Evolutionary conservation across 1,140 invertebrate species (phyloP).

Genomic region (Zaprionus gabonicus): DNA sequence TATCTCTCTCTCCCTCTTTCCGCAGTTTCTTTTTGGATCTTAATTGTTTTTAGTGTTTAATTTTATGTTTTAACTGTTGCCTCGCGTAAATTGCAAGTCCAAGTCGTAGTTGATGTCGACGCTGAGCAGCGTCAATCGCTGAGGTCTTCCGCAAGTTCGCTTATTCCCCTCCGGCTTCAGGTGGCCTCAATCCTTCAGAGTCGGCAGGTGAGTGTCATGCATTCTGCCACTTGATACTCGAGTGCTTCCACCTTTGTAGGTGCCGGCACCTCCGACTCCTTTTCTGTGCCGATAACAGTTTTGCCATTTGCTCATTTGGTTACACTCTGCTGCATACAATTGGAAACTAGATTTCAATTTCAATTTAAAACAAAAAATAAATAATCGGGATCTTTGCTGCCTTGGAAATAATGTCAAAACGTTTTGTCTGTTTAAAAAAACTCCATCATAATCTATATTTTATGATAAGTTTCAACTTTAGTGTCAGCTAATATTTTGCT

Average conservation of each 20-base stretch:
- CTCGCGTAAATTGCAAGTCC: slow-evolving; percentile 16
- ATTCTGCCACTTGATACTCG: slow-evolving; percentile 38
- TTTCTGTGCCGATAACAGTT: slow-evolving; percentile 10
- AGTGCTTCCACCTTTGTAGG: slow-evolving; percentile 4
- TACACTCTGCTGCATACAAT: slow-evolving; percentile 20
- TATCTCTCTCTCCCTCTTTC: not conserved
- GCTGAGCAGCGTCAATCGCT: not conserved
- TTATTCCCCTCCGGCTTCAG: not conserved
- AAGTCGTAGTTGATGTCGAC: not conserved
- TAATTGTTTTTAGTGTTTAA: not conserved
- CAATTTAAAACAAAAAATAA: not conserved
- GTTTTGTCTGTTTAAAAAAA: too few species aligned
- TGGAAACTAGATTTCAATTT: not conserved
- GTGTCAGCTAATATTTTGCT: too few species aligned
- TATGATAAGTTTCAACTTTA: too few species aligned
- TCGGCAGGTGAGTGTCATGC: slow-evolving; percentile 47
- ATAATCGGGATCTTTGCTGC: not conserved
- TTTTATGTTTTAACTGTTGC: not conserved
- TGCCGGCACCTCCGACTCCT: not conserved
- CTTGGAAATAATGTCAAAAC: not conserved
- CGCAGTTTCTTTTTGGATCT: slow-evolving; percentile 25
- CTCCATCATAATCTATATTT: too few species aligned
- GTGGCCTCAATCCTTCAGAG: slow-evolving; percentile 28
- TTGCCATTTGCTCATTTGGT: slow-evolving; percentile 1
- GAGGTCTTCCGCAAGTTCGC: not conserved